Percentiles rank a stretch among this genome's conserved stretches.
These are phyloP conservation scores for Phyto melanocephala DNA, from an alignment of 2,888 invertebrate genomes.

Conservation along the genomic window DNA sequence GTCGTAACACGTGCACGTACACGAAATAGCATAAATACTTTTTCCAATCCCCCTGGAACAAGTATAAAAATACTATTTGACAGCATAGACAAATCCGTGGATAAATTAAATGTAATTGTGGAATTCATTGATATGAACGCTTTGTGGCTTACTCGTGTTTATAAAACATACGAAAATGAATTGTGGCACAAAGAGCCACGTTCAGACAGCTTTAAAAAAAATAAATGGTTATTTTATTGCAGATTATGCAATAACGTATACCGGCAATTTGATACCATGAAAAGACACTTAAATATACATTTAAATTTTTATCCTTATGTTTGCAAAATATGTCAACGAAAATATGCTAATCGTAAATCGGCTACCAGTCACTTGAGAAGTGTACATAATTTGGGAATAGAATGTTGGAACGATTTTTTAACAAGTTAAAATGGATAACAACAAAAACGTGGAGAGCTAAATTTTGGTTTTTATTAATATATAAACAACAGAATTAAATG, in stretches of 20 bases:
- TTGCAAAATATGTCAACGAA: constrained; percentile 36
- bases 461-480: too few species aligned
- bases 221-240: constrained; percentile 32
- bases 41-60: background rate
- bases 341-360: constrained; percentile 32
- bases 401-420: constrained; percentile 32
- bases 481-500: too few species aligned
- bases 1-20: background rate
- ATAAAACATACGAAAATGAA: constrained; percentile 49
- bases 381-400: background rate
- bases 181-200: constrained; percentile 34
- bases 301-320: constrained; percentile 44
- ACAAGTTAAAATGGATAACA: background rate
- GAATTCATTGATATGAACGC: constrained; percentile 20
- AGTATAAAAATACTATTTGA: constrained; percentile 30
- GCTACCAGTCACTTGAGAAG: constrained; percentile 9
- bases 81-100: background rate
- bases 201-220: background rate
- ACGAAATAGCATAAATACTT: background rate
- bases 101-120: constrained; percentile 34
- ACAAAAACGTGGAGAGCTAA: too few species aligned
- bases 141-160: constrained; percentile 33
- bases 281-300: constrained; percentile 47
- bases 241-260: constrained; percentile 16
- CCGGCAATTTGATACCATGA: background rate